Conservation (phyloP, 2,113 vertebrate genomes). For the Cyphomyrus discorhynchus region DNA sequence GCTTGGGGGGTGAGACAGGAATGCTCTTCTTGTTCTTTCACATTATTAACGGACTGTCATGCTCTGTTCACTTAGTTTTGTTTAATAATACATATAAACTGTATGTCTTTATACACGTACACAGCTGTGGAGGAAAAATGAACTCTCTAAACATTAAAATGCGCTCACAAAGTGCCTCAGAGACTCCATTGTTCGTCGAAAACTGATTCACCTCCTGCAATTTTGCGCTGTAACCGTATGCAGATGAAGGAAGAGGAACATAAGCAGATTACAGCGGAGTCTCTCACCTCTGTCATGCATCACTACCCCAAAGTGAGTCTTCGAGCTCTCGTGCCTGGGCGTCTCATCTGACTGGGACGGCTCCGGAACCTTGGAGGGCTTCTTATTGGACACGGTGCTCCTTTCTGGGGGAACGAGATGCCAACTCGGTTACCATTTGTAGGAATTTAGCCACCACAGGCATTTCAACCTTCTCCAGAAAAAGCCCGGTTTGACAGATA, state of each 20-base stretch:
- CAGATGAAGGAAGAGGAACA: not conserved
- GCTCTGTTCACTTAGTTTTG: not conserved
- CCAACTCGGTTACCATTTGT: not conserved
- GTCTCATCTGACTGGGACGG: constrained; percentile 64
- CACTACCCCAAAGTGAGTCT: constrained; percentile 76
- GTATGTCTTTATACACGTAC: not conserved
- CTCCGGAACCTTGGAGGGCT: constrained; percentile 61
- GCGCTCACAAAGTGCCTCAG: not conserved
- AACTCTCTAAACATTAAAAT: not conserved
- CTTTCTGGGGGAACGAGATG: constrained; percentile 61
- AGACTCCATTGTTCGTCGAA: not conserved
- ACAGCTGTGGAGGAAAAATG: not conserved
- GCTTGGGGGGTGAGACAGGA: not conserved
- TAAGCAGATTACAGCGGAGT: not conserved
- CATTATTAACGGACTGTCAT: not conserved
- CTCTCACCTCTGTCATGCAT: constrained; percentile 81
- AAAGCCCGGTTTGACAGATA: not conserved
- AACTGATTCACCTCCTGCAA: not conserved
- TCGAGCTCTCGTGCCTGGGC: constrained; percentile 58
- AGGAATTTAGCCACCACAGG: not conserved
- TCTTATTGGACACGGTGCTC: constrained; percentile 68
- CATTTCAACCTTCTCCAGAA: not conserved
- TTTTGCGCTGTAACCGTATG: not conserved
- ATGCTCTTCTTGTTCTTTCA: not conserved
- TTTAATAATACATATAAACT: not conserved